These are phyloP conservation scores for Amphipoea oculea DNA, from an alignment of 2,888 invertebrate species.

Conservation along the genomic window DNA sequence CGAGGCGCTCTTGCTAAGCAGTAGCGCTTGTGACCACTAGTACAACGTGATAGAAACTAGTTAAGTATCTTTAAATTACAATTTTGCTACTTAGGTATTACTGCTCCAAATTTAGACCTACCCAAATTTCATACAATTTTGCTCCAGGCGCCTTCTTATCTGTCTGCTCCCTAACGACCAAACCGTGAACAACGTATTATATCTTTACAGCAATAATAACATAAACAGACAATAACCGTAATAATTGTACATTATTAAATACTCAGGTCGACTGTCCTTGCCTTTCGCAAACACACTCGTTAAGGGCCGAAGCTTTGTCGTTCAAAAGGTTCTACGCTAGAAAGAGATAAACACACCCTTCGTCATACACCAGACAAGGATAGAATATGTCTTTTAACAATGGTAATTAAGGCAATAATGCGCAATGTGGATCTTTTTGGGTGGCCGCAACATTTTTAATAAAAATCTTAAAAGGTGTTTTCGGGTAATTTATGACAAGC, in stretches of 20 bases:
- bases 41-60: not conserved
- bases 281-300: constrained; percentile 34
- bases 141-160: constrained; percentile 8
- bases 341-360: constrained; percentile 8
- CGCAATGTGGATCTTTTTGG: constrained; percentile 42
- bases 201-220: constrained; percentile 22
- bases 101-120: not conserved
- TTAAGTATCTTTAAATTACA: not conserved
- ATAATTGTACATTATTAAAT: constrained; percentile 46
- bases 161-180: constrained; percentile 25
- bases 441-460: constrained; percentile 21
- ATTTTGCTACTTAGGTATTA: not conserved
- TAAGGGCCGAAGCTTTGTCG: constrained; percentile 26
- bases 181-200: constrained; percentile 20
- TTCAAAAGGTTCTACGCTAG: constrained; percentile 12
- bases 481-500: constrained; percentile 2
- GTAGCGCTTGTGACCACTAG: not conserved
- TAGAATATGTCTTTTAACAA: constrained; percentile 10
- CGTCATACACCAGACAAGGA: constrained; percentile 3
- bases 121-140: not conserved
- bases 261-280: constrained; percentile 35
- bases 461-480: constrained; percentile 4
- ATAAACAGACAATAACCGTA: constrained; percentile 32
- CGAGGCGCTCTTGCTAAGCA: not conserved
- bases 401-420: constrained; percentile 33